Percentiles rank a stretch among this genome's conserved stretches.
These are phyloP conservation scores for Labia minor DNA, from an alignment of 2,888 invertebrate species.

Conservation along the genomic window DNA sequence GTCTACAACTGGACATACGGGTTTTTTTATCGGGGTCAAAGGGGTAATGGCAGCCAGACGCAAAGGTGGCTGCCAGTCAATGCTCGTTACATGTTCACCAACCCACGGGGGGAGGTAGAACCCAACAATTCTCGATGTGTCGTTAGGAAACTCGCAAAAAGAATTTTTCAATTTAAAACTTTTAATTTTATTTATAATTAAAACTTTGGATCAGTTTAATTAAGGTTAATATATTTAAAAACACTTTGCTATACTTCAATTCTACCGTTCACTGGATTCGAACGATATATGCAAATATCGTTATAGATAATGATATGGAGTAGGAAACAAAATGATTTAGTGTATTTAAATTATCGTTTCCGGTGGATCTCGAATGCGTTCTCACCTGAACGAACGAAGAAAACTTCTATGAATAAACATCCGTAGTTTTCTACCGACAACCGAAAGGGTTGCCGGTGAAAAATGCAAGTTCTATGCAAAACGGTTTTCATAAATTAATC, in stretches of 20 bases:
- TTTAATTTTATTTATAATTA: constrained; percentile 13
- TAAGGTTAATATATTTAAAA: neutral
- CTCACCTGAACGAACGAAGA: constrained; percentile 1
- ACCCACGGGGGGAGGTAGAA: too few species aligned
- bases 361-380: constrained; percentile 13
- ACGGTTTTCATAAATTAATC: constrained; percentile 1
- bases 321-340: constrained; percentile 8
- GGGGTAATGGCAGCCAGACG: constrained; percentile 5
- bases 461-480: constrained; percentile 3
- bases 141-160: neutral
- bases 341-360: constrained; percentile 13
- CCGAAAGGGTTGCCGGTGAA: neutral
- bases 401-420: constrained; percentile 7
- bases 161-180: constrained; percentile 13
- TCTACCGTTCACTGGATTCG: too few species aligned
- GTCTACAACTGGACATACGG: constrained; percentile 8
- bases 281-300: neutral
- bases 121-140: too few species aligned
- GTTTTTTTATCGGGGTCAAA: constrained; percentile 4
- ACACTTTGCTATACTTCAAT: too few species aligned
- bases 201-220: constrained; percentile 4
- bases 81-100: neutral
- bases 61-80: constrained; percentile 3
- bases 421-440: constrained; percentile 2
- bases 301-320: neutral